These are phyloP conservation scores for Byasa hedistus DNA, from an alignment of 2,888 invertebrate species.

Conservation along the genomic window DNA sequence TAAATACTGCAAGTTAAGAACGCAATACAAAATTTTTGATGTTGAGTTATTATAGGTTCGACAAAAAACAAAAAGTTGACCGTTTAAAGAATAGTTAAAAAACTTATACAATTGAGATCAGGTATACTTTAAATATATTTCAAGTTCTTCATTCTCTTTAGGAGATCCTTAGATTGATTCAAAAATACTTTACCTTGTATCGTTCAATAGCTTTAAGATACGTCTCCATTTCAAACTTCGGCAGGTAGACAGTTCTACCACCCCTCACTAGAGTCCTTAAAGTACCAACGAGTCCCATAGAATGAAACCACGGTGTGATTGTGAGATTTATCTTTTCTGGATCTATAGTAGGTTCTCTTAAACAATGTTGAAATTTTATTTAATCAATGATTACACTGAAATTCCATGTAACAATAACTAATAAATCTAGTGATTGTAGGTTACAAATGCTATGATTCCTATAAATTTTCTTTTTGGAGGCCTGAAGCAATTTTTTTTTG, in stretches of 20 bases:
- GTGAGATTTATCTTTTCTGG: constrained; percentile 23
- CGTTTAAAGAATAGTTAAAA: too few species aligned
- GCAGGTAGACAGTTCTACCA: constrained; percentile 33
- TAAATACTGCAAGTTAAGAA: background rate
- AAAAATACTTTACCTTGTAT: constrained; percentile 34
- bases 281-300: constrained; percentile 38
- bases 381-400: background rate
- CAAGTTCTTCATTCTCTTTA: background rate
- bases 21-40: background rate
- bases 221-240: constrained; percentile 35
- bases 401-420: background rate
- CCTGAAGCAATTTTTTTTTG: too few species aligned
- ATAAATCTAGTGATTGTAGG: too few species aligned
- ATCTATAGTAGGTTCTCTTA: constrained; percentile 30
- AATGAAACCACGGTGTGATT: constrained; percentile 40
- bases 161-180: background rate
- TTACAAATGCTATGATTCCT: too few species aligned
- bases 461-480: too few species aligned
- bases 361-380: constrained; percentile 11
- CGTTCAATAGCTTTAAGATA: constrained; percentile 40
- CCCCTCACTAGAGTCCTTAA: constrained; percentile 28
- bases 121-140: too few species aligned
- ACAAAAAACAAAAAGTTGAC: too few species aligned
- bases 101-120: too few species aligned
- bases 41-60: background rate